Evolutionary conservation across 2,888 invertebrate species (phyloP), one percentile per base, ranked within the genome.

Genomic region (Balanococcus diminutus): DNA sequence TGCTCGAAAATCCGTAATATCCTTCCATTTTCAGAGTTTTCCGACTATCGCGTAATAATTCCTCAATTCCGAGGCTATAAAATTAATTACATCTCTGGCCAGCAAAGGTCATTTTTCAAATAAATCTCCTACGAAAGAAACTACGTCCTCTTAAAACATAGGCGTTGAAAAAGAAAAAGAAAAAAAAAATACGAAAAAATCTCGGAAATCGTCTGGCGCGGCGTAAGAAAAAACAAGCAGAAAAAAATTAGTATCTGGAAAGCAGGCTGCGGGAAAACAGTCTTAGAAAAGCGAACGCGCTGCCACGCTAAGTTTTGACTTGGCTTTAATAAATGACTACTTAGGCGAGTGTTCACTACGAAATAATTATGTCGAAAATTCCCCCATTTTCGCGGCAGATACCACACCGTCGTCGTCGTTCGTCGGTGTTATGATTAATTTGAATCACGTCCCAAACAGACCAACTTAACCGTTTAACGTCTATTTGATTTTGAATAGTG

Each of bases 351-450:
- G 84, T 84, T 84, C 84, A 72, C 84, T 39, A 84, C 84, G 84
- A 84, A 84, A 84, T 84, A 84, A 84, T 84, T 84, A 84, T 84
- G 84, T 84, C 84, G 84, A 75, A 84, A 84, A 84, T 75, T 84
- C 75, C 46, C 72, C 72, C 46, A 84, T 84, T 84, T 42, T 75
- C 46, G 46, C 46, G 46, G 82, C 28, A 82, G 82, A 82, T 82
- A 82, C 82, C 46, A 46, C 46, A 46, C 46, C 46, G 46, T 46
- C 46, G 46, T 46, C 46, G 46, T 46, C 46, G 46, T 46, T 46
- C 82, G 82, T 56, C 82, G 82, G 82, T 82, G 84, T 84, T 67
- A 84, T 84, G 84, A 84, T 84, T 84, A 84, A 84, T 84, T 84
- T 84, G 84, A 84, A 84, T 84, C 84, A 84, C 84, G 84, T 84